A percentile compares a stretch with the other conserved stretches of the same genome.
These are phyloP conservation scores for Zaprionus gabonicus DNA, from an alignment of 1,140 invertebrate genomes.

Conservation along the genomic window DNA sequence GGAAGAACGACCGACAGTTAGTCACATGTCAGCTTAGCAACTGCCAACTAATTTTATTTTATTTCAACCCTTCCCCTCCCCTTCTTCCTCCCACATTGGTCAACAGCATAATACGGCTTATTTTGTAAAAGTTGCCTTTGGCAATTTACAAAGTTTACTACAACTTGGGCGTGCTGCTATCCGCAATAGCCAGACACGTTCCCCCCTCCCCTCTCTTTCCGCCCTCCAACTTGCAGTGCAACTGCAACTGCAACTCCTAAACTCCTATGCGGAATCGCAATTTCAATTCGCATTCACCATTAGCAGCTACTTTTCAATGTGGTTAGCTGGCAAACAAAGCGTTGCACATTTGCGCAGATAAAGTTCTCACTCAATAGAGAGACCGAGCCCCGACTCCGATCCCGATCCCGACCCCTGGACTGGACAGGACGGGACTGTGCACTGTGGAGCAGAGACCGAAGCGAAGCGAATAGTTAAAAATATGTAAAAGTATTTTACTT, in stretches of 20 bases:
- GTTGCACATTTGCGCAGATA: constrained; percentile 81
- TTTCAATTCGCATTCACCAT: constrained; percentile 71
- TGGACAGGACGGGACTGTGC: neutral
- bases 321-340: constrained; percentile 81
- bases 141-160: constrained; percentile 74
- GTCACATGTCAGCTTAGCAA: constrained; percentile 47
- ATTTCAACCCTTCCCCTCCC: constrained; percentile 23
- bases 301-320: constrained; percentile 82
- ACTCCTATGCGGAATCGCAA: constrained; percentile 33
- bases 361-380: constrained; percentile 71
- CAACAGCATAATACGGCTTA: constrained; percentile 70
- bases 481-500: constrained; percentile 77
- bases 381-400: neutral
- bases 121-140: constrained; percentile 77
- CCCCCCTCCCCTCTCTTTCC: no score
- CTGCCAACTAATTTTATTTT: constrained; percentile 55
- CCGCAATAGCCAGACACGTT: constrained; percentile 2
- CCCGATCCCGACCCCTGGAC: neutral
- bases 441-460: neutral
- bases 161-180: constrained; percentile 52
- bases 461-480: constrained; percentile 35
- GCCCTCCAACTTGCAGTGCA: neutral
- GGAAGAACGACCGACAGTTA: constrained; percentile 25
- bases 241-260: neutral
- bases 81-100: constrained; percentile 33